These are phyloP conservation scores for Psylliodes chrysocephalus DNA, from an alignment of 2,888 invertebrate species.

Conservation along the genomic window DNA sequence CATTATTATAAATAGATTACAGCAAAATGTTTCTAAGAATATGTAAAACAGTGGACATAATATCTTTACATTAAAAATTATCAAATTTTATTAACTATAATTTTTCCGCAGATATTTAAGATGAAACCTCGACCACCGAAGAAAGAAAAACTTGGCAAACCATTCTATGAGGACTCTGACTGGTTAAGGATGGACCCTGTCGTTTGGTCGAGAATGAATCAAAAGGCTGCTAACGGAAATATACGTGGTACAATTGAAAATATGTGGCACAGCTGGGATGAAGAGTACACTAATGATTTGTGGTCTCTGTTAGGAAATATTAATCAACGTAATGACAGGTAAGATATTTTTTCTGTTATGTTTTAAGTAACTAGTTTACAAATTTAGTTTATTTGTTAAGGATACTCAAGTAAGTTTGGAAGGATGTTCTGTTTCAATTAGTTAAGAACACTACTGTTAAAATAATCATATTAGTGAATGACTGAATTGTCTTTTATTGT, in stretches of 20 bases:
- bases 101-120: no score
- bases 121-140: constrained; percentile 55
- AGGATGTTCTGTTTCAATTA: no score
- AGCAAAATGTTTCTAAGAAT: neutral
- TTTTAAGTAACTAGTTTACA: no score
- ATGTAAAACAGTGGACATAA: no score
- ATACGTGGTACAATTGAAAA: constrained; percentile 49
- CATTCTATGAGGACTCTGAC: constrained; percentile 59
- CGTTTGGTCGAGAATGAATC: constrained; percentile 58
- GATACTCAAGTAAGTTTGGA: no score
- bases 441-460: no score
- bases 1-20: neutral
- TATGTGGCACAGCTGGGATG: constrained; percentile 75
- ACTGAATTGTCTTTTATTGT: no score
- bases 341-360: no score
- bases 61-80: no score
- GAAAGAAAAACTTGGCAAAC: constrained; percentile 58
- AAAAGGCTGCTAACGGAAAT: constrained; percentile 50
- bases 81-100: no score
- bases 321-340: constrained; percentile 69
- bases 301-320: constrained; percentile 76
- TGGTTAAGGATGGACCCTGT: constrained; percentile 60
- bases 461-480: no score
- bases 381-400: no score
- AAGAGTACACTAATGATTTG: constrained; percentile 75